Base-by-base conservation (phyloP, 2,113 vertebrate genomes). In the Etheostoma cragini region DNA sequence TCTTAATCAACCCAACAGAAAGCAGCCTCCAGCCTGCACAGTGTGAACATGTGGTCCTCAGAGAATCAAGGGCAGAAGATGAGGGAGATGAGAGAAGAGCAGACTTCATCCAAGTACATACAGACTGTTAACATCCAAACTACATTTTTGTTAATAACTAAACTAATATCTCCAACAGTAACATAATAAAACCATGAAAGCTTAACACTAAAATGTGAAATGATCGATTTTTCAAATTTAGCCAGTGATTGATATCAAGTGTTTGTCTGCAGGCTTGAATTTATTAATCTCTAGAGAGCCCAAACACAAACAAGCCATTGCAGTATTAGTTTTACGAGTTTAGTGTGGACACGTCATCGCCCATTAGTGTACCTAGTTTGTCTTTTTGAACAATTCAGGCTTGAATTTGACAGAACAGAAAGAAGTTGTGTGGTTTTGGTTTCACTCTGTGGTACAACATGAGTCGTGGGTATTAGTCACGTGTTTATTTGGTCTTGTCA, bases 401-500 rank as follows among this genome's bases (percentile, higher is more conserved):
- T 57, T 4, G 13, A 24, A 52, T n/a, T 22, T 5, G 5, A 45
- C 5, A 30, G 17, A 26, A 60, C 13, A 72, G 19, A 50, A 12
- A 56, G 14, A 64, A 50, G 17, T 45, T 42, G 19, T 13, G 8
- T 47, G 21, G 67, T 80, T 85, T 88, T 80, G 64, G 75, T 87
- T 88, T 77, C 54, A 82, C 26, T 76, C 52, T 82, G 63, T 61
- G 54, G 72, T 38, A 90, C 76, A 88, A 88, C 83, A 91, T 15
- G 86, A 91, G 85, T n/a, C 80, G 6, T 74, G 72, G 30, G 65
- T 87, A 80, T 89, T 89, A 85, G 76, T 91, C 68, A 87, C 10
- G 67, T 90, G 83, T 92, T 92, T 92, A 94, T 93, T 94, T 94
- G 91, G 92, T 94, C 91, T 91, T 92, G 86, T 91, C 82, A 92